Percentiles rank a stretch among this genome's conserved stretches.
Conservation (phyloP, 2,113 vertebrate species). For the Castor canadensis region DNA sequence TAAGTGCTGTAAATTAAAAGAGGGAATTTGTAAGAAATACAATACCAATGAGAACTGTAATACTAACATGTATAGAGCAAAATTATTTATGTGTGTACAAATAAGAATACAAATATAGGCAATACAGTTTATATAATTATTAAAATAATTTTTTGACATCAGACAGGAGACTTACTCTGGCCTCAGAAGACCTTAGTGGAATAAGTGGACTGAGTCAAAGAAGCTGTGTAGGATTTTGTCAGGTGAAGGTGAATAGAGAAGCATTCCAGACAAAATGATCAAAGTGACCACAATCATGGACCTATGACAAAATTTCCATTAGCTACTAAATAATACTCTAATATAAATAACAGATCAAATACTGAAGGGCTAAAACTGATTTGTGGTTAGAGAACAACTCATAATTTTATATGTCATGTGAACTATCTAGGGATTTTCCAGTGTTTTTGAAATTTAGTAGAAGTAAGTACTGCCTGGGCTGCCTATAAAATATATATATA, state of each 20-base stretch:
- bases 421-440: not conserved
- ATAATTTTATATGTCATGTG: not conserved
- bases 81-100: not conserved
- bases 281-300: accelerated
- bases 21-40: not conserved
- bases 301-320: not conserved
- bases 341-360: not conserved
- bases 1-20: not conserved
- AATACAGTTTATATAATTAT: not conserved
- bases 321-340: not conserved
- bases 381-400: not conserved
- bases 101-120: not conserved
- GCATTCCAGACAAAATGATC: not conserved
- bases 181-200: not conserved
- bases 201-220: not conserved
- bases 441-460: not conserved
- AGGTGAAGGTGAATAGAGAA: not conserved
- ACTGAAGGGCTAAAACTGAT: not conserved
- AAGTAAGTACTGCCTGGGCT: not conserved
- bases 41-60: not conserved
- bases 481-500: not conserved
- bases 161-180: not conserved
- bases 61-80: not conserved
- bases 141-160: not conserved
- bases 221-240: accelerated